Base-by-base conservation (phyloP, 2,797 vertebrate genomes). In the Cottoperca gobio region DNA sequence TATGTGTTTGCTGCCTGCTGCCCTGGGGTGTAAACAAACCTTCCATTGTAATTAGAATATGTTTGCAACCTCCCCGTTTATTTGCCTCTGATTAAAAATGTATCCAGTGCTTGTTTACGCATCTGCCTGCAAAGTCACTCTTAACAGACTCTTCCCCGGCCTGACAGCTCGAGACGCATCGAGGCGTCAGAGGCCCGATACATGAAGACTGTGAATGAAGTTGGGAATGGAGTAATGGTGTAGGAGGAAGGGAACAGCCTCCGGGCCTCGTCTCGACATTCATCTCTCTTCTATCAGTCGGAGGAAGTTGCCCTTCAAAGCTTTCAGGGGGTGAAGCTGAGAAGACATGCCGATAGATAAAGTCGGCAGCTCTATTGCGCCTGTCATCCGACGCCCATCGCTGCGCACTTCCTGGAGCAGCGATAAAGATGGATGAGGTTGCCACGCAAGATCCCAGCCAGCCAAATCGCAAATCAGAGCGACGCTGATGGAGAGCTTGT, bases 361-460 rank as follows among this genome's bases (percentile, higher is more conserved):
- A 78, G 78, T 63, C 21, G 19, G 76, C 70, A 74, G 89, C 80
- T 87, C 76, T 67, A 78, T 73, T 77, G 78, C 70, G 33, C 42
- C 78, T 82, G 85, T 88, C 89, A 85, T 52, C 76, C 17, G 23
- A 59, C 60, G 53, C 77, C 85, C 84, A 54, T 87, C 86, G 81
- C 49, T n/a, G 19, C n/a, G 16, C 14, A 46, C 85, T 55, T 87
- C 78, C 70, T 40, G 53, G 26, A 70, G 81, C 57, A 2, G 61
- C 54, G 60, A 79, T 85, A 84, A 87, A 89, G 87, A 91, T 73
- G 85, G 86, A 89, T 89, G 88, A 83, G 82, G 79, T 55, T 87
- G 86, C 82, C 59, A n/a, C 14, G 55, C 8, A 1, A 48, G 79
- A 79, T 84, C 63, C 48, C 68, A 69, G 61, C 28, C 82, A 28